Conservation (phyloP, 2,113 vertebrate genomes). For the Trogon surrucura region DNA sequence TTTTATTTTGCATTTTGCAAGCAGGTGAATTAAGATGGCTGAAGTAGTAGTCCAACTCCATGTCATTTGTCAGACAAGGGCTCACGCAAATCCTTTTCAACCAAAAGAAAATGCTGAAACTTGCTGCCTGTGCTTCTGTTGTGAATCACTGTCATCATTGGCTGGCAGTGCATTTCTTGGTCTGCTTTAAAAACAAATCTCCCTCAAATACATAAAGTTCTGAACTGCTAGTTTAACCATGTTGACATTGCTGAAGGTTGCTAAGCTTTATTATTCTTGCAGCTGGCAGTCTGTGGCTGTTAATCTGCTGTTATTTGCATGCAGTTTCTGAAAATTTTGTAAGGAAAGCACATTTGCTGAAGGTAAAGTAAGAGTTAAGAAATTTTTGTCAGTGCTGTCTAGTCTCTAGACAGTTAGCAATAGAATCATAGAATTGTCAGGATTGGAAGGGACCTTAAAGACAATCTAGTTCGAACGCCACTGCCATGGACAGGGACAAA, state of each 20-base stretch:
- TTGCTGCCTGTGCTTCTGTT: background rate
- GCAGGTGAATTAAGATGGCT: background rate
- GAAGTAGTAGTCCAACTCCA: background rate
- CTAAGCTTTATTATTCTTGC: background rate
- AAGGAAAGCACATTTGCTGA: background rate
- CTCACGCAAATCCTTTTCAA: background rate
- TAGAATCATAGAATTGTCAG: too few species aligned
- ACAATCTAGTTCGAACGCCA: too few species aligned
- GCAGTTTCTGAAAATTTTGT: background rate
- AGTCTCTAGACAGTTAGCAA: background rate
- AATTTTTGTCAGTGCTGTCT: background rate
- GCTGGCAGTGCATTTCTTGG: background rate
- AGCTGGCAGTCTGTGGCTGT: background rate
- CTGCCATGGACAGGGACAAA: too few species aligned
- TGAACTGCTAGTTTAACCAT: background rate
- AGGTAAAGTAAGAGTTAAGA: background rate
- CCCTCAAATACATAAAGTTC: background rate
- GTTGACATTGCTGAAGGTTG: background rate
- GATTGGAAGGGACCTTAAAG: too few species aligned
- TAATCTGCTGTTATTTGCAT: background rate
- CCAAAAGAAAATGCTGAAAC: constrained; percentile 1
- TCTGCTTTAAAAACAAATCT: background rate
- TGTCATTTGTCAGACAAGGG: background rate
- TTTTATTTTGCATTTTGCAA: background rate
- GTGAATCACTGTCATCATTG: background rate